Base-by-base conservation (phyloP, 2,113 vertebrate genomes). In the Stigmatopora nigra region DNA sequence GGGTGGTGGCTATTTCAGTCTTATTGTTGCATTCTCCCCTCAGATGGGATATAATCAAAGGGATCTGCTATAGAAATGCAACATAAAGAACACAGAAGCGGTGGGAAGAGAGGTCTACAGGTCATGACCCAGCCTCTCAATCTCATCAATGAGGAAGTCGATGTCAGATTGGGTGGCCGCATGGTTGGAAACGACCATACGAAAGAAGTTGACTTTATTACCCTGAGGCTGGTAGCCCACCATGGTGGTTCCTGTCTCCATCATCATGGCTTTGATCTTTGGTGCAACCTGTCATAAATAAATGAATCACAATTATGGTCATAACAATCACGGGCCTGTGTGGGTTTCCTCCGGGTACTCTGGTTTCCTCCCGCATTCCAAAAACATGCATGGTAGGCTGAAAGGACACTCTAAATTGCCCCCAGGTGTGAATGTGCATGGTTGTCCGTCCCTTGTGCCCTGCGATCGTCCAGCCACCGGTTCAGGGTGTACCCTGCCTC, bases 181-280 rank as follows among this genome's bases (percentile, higher is more conserved):
- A 0, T 92, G 92, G 76, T 99, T 99, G 41, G 97, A 99, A 78
- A 99, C 90, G 65, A 99, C 94, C 96, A 98, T 98, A 55, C 97
- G 91, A 89, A 99, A 99, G 90, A 99, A 99, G 89, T 99, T 99
- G 84, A 93, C 95, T 78, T 97, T 98, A 60, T 95, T 89, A 0
- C 93, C 96, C 78, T 97, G 97, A 63, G 97, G 97, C 87, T 99
- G 97, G 86, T 98, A 99, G 71, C 97, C 95, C 76, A 99, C 95
- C 97, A 99, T 99, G 69, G 95, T 98, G 62, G 95, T 94, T 47
- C 97, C 97, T 0, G 93, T 93, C 82, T 98, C 97, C 96, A 98
- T 98, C 97, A 99, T 99, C 83, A 94, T 77, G 31, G 97, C 95
- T 84, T 99, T 99, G 85, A 99, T 95, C 87, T 95, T 97, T 0